These are phyloP conservation scores for Falco cherrug DNA, from an alignment of 2,797 vertebrate species.

Conservation along the genomic window DNA sequence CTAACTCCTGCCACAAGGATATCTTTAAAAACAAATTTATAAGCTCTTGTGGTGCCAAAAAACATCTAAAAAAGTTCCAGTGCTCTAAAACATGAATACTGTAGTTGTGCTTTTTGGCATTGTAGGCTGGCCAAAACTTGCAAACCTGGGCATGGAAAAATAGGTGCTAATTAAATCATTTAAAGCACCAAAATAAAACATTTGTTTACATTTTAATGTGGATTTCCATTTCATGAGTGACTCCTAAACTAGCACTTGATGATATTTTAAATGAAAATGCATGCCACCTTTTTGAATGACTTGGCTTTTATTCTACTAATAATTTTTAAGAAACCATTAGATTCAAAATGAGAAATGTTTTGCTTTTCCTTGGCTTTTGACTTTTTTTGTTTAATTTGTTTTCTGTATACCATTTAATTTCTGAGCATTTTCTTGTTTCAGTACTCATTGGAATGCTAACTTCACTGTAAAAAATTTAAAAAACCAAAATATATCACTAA, in stretches of 20 bases:
- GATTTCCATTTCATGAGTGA: not conserved
- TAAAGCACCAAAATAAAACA: not conserved
- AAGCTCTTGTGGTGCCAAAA: not conserved
- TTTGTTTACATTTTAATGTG: not conserved
- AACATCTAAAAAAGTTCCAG: not conserved
- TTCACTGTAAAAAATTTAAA: not conserved
- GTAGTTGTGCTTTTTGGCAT: not conserved
- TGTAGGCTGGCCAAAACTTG: constrained; percentile 13
- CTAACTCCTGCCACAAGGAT: not conserved
- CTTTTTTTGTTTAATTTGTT: constrained; percentile 3
- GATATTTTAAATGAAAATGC: not conserved
- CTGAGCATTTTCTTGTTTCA: constrained; percentile 50
- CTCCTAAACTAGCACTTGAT: not conserved
- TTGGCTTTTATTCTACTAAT: not conserved
- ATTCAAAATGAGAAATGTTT: constrained; percentile 8
- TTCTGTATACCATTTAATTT: constrained; percentile 38
- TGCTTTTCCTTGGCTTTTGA: constrained; percentile 52
- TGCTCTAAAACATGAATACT: not conserved
- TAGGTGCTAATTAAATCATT: not conserved
- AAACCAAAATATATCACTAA: not conserved
- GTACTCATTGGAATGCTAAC: not conserved
- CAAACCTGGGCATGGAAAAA: constrained; percentile 21
- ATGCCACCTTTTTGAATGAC: not conserved
- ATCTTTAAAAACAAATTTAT: not conserved
- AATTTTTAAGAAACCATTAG: not conserved